A percentile compares a stretch with the other conserved stretches of the same genome.
Evolutionary conservation across 2,113 vertebrate genomes (phyloP).

Genomic region (Vanacampus margaritifer): DNA sequence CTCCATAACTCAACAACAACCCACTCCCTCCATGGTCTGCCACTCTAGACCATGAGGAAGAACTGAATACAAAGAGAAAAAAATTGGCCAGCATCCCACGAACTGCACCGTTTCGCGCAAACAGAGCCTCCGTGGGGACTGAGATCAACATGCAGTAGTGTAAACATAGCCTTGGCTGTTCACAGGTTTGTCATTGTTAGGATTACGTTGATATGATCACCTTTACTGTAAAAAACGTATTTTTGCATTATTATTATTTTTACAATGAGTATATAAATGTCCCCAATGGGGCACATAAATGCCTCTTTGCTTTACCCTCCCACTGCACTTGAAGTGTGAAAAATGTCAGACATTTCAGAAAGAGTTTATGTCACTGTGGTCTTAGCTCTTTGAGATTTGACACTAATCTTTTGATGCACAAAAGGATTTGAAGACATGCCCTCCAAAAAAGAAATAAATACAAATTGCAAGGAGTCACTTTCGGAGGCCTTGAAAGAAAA

Average conservation of each 20-base stretch:
- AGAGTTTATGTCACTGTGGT: slow-evolving; percentile 45
- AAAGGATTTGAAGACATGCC: slow-evolving; percentile 53
- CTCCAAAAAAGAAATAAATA: slow-evolving; percentile 51
- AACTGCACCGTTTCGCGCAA: too few species aligned
- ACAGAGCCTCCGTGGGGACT: too few species aligned
- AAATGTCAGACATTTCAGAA: slow-evolving; percentile 40
- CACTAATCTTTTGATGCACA: slow-evolving; percentile 52
- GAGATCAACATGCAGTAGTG: too few species aligned
- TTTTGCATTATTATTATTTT: neutral
- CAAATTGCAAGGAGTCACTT: slow-evolving; percentile 44
- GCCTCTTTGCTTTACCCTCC: slow-evolving; percentile 27
- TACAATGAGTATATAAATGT: neutral
- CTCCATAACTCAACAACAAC: too few species aligned
- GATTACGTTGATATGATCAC: too few species aligned
- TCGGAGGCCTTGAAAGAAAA: slow-evolving; percentile 59
- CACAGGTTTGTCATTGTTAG: too few species aligned
- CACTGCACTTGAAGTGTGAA: slow-evolving; percentile 21
- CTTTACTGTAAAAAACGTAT: too few species aligned
- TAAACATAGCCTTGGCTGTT: too few species aligned
- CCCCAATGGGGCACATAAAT: slow-evolving; percentile 8
- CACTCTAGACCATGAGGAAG: too few species aligned
- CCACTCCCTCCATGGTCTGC: too few species aligned
- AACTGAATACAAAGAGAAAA: too few species aligned
- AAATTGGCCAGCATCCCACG: too few species aligned
- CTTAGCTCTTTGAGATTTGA: slow-evolving; percentile 57